Evolutionary conservation across 2,888 invertebrate genomes (phyloP).

Genomic region (Lepidochrysops patricia): DNA sequence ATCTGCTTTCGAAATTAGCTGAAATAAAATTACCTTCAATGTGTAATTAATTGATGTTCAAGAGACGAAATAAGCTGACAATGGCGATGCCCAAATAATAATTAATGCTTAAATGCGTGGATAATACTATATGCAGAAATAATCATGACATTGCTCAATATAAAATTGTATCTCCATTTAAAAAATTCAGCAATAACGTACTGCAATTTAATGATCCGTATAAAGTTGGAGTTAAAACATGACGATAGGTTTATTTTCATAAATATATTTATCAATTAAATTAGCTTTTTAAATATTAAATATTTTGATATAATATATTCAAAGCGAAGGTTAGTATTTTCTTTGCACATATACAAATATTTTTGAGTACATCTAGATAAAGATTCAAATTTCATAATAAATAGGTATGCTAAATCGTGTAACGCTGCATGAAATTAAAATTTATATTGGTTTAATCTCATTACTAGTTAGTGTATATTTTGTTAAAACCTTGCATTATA

Average conservation of each 20-base stretch:
- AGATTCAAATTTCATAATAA: no score
- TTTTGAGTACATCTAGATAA: no score
- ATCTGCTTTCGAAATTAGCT: neutral
- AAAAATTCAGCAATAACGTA: neutral
- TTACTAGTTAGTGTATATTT: no score
- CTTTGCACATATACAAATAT: no score
- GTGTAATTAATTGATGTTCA: slow-evolving; percentile 4
- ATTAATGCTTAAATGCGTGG: slow-evolving; percentile 3
- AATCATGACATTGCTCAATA: slow-evolving; percentile 1
- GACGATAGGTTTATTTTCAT: neutral
- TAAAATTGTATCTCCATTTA: neutral
- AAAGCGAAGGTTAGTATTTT: no score
- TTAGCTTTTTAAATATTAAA: no score
- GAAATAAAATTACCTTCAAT: slow-evolving; percentile 1
- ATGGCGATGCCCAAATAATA: slow-evolving; percentile 4
- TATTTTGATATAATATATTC: no score
- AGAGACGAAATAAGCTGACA: slow-evolving; percentile 7
- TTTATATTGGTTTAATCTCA: no score
- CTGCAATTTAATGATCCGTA: neutral
- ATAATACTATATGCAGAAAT: slow-evolving; percentile 5
- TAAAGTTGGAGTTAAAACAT: neutral
- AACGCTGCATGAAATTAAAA: no score
- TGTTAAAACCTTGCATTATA: no score
- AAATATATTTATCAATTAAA: neutral
- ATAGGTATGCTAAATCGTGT: no score